Evolutionary conservation across 2,797 vertebrate species (phyloP).

Genomic region (Eulemur albifrons): DNA sequence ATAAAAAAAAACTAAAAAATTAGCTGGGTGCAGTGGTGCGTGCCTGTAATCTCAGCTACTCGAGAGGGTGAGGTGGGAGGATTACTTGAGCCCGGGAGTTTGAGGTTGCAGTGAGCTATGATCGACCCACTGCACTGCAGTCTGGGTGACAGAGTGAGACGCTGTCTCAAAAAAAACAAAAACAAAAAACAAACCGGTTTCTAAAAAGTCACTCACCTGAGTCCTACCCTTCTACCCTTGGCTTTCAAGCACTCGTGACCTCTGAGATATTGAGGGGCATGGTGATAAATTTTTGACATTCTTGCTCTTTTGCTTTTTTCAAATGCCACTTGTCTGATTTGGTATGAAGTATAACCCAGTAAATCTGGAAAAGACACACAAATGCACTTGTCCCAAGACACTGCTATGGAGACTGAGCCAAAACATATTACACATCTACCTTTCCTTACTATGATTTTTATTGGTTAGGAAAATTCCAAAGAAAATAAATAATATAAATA

Average conservation of each 20-base stretch:
- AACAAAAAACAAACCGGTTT: not conserved
- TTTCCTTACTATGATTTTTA: constrained; percentile 14
- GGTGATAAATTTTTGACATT: not conserved
- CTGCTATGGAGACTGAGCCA: not conserved
- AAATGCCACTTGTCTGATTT: not conserved
- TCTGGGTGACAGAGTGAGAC: too few species aligned
- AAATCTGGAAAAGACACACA: constrained; percentile 12
- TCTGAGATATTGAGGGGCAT: not conserved
- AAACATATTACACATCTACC: not conserved
- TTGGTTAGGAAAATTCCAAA: not conserved
- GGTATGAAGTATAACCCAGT: not conserved
- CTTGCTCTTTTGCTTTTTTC: not conserved
- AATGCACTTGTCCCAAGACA: not conserved
- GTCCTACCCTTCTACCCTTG: not conserved
- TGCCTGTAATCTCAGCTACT: too few species aligned
- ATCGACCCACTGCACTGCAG: too few species aligned
- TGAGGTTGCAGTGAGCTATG: too few species aligned
- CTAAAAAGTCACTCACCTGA: not conserved
- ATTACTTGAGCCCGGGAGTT: too few species aligned
- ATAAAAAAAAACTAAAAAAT: too few species aligned
- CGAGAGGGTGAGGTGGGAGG: too few species aligned
- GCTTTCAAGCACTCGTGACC: not conserved
- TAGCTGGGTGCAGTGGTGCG: too few species aligned
- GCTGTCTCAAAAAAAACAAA: not conserved
- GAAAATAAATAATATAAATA: not conserved